Base-by-base conservation (phyloP, 2,888 invertebrate species). In the Agrotis exclamationis region DNA sequence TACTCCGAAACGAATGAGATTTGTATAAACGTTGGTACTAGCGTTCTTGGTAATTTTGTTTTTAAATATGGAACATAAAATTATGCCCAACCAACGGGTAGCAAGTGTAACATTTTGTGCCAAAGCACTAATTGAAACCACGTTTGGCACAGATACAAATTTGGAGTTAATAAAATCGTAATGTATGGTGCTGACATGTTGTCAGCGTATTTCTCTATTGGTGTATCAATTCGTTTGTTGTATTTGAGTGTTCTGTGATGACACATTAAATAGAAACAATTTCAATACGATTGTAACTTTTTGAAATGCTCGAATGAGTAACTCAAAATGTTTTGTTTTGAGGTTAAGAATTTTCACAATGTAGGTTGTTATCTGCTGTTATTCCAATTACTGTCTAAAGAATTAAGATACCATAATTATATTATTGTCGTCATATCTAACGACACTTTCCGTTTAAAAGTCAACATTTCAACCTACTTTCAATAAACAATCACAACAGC, bases 61-160 rank as follows among this genome's bases (percentile, higher is more conserved):
- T 67, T 63, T 54, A n/a, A 51, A 56, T 47, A 51, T 14, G 13
- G 39, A 51, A 71, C 62, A 65, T 72, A 63, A 76, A 76, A 68
- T 76, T 76, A 80, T 68, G 54, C 62, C 44, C 68, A 79, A 53
- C 44, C 68, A 79, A 53, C 51, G 63, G 67, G 57, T 59, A 68
- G 72, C 68, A 72, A 65, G 54, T 58, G 44, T 72, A 33, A 64
- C 67, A 72, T 50, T 67, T 76, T 79, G 67, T 76, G 79, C 79
- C 72, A 79, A 67, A 68, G 80, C 64, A 22, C 64, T 80, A 80
- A 79, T 79, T 80, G 80, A 72, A 80, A 76, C 72, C 71, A 45
- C 68, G 54, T 63, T 79, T 76, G 79, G 80, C 79, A 66, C 63
- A 58, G 51, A 63, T 57, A 66, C 71, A 71, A 58, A 57, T 76